Base-by-base conservation (phyloP, 2,113 vertebrate genomes). In the Silurus meridionalis region DNA sequence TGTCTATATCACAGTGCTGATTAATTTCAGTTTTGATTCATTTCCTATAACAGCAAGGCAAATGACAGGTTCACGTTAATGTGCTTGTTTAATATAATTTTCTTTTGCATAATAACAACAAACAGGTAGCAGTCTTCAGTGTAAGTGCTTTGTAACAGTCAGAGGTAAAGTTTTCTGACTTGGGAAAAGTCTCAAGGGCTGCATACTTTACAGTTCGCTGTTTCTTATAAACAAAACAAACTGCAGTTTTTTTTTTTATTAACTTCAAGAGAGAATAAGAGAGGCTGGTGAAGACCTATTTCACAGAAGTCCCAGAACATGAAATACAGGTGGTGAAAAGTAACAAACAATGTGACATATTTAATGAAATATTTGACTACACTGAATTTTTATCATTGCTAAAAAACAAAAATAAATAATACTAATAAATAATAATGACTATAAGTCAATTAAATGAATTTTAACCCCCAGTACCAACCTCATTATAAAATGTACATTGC, bases 1-100 rank as follows among this genome's bases (percentile, higher is more conserved):
- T 19, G 23, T 8, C 15, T 28, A 79, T 79, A 79, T 1, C 15
- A 37, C 25, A 60, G 14, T 37, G n/a, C 53, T 57, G n/a, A 4
- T 28, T 6, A 28, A 15, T 19, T 46, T 17, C 15, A 19, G 14
- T 28, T 13, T 58, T 58, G 25, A 55, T 78, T 15, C 14, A n/a
- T 75, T 75, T 75, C n/a, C 48, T 75, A 75, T 75, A 52, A 75
- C 48, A 75, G 48, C 72, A 53, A 75, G 17, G 9, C 72, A 52
- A 72, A 78, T 55, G 21, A 77, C 21, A 78, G 23, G 13, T 77
- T 14, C 7, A 23, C 2, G 3, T 67, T 28, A 67, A 48, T 9
- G 37, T 72, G 37, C 69, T 19, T 72, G 66, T 75, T n/a, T n/a
- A n/a, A n/a, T n/a, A n/a, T n/a, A 78, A 55, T 57, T 8, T 58